Evolutionary conservation across 2,888 invertebrate genomes (phyloP).

Genomic region (Macropis europaea): DNA sequence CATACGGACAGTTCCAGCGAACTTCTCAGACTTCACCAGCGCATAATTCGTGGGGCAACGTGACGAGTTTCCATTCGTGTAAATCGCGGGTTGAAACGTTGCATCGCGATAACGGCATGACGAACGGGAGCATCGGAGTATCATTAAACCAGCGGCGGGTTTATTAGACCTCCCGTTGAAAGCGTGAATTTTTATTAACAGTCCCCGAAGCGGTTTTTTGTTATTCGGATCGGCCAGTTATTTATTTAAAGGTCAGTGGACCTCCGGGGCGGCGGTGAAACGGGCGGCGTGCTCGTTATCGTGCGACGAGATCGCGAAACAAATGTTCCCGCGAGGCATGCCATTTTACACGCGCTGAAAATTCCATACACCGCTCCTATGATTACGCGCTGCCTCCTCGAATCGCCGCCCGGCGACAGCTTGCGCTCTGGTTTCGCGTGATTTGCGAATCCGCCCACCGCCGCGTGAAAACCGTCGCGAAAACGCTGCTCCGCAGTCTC

Average conservation of each 20-base stretch:
- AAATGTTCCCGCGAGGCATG: not conserved
- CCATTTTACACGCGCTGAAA: not conserved
- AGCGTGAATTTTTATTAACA: not conserved
- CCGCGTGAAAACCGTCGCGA: too few species aligned
- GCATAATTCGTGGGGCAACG: not conserved
- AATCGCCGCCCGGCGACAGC: not conserved
- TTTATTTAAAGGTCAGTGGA: not conserved
- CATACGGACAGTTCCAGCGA: too few species aligned
- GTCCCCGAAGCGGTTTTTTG: too few species aligned
- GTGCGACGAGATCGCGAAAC: slow-evolving; percentile 2
- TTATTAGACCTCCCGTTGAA: too few species aligned
- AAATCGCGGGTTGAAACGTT: not conserved
- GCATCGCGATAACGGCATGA: slow-evolving; percentile 2
- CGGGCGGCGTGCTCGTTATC: not conserved
- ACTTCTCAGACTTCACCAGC: not conserved
- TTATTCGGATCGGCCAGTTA: not conserved
- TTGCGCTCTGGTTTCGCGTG: not conserved
- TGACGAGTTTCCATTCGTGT: not conserved
- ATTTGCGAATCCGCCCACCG: not conserved
- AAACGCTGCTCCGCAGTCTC: too few species aligned
- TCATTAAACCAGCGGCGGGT: not conserved
- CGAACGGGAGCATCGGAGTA: not conserved
- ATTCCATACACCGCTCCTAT: not conserved
- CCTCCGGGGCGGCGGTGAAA: not conserved
- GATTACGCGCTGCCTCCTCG: not conserved